phyloP scores from a whole-genome alignment of 2,888 invertebrate species.

The Adineta ricciae region DNA sequence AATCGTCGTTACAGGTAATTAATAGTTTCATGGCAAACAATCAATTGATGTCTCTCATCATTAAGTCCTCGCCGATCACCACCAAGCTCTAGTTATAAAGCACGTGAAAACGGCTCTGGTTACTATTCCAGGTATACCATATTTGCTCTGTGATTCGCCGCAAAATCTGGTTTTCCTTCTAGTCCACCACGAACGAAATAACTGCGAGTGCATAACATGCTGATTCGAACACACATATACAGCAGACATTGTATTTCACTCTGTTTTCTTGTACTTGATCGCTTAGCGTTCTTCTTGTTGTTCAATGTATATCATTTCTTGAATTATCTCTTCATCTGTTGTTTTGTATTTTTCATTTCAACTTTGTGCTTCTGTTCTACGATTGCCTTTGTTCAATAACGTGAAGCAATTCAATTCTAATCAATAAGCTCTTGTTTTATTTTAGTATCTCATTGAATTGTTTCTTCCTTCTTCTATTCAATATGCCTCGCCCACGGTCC shows the following conservation, averaged over 20 bases:
- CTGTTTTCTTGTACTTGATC: neutral
- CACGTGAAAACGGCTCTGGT: neutral
- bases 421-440: neutral
- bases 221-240: neutral
- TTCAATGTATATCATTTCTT: neutral
- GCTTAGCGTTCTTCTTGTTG: neutral
- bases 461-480: neutral
- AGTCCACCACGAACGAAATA: neutral
- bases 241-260: neutral
- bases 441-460: neutral
- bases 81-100: neutral
- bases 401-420: neutral
- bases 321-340: neutral
- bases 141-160: neutral
- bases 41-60: neutral
- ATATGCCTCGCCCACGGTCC: conserved; percentile 8
- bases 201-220: neutral
- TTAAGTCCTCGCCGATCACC: neutral
- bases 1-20: neutral
- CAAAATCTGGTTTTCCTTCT: neutral
- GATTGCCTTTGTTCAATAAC: neutral
- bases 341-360: neutral
- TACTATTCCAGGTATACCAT: neutral
- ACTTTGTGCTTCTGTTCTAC: neutral
- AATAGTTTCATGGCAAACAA: neutral